Percentiles rank a stretch among this genome's conserved stretches.
phyloP scores from a whole-genome alignment of 2,888 invertebrate genomes.

The Xylota segnis region DNA sequence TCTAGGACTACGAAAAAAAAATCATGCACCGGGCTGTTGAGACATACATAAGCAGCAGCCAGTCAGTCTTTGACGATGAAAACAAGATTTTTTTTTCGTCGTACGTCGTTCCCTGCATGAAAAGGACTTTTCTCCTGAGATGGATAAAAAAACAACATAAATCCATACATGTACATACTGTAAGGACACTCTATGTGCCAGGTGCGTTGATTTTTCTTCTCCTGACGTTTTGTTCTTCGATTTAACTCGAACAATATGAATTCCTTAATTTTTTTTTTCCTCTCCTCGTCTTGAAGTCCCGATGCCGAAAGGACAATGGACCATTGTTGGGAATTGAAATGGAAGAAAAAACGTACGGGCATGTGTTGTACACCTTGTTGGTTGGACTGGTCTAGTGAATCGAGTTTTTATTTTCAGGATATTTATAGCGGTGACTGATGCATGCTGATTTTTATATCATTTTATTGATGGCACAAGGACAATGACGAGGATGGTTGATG shows the following conservation, averaged over 20 bases:
- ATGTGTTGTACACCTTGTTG: slow-evolving; percentile 58
- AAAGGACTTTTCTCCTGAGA: slow-evolving; percentile 34
- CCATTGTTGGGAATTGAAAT: slow-evolving; percentile 56
- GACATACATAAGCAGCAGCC: slow-evolving; percentile 28
- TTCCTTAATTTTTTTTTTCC: slow-evolving; percentile 55
- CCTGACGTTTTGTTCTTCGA: slow-evolving; percentile 56
- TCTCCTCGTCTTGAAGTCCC: slow-evolving; percentile 56
- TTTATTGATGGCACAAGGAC: slow-evolving; percentile 58
- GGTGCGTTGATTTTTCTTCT: slow-evolving; percentile 61
- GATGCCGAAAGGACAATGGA: slow-evolving; percentile 68
- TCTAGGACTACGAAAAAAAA: slow-evolving; percentile 31
- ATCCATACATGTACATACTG: slow-evolving; percentile 23
- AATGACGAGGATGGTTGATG: slow-evolving; percentile 24
- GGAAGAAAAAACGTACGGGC: slow-evolving; percentile 42
- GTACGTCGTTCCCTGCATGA: slow-evolving; percentile 20
- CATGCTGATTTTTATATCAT: slow-evolving; percentile 68
- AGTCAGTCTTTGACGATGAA: slow-evolving; percentile 43
- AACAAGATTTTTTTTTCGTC: slow-evolving; percentile 37
- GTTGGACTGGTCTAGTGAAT: slow-evolving; percentile 32
- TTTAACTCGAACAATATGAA: slow-evolving; percentile 74
- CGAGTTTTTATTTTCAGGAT: slow-evolving; percentile 42
- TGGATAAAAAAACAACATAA: slow-evolving; percentile 27
- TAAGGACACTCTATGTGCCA: slow-evolving; percentile 70
- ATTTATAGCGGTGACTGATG: slow-evolving; percentile 65
- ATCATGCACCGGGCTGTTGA: slow-evolving; percentile 49